These are phyloP conservation scores for Carassius auratus DNA, from an alignment of 2,113 vertebrate species.

Conservation along the genomic window DNA sequence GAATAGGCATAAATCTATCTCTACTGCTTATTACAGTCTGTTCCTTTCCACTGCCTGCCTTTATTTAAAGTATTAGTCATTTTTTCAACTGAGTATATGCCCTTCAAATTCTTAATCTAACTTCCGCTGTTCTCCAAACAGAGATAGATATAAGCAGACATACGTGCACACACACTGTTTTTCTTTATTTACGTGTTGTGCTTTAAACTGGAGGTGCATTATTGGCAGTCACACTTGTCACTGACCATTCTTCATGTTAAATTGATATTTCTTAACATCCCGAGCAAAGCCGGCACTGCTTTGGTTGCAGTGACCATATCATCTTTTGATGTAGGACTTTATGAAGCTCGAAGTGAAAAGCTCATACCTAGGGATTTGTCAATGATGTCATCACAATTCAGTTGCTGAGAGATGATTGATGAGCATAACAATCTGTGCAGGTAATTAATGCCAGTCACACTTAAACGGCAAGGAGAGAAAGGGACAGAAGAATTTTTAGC, in stretches of 20 bases:
- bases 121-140: conserved; percentile 10
- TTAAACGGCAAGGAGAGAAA: conserved; percentile 70
- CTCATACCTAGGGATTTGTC: conserved; percentile 62
- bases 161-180: conserved; percentile 5
- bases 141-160: conserved; percentile 20
- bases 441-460: conserved; percentile 78
- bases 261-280: conserved; percentile 21
- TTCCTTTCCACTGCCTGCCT: conserved; percentile 49
- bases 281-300: conserved; percentile 17
- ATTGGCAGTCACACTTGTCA: conserved; percentile 47
- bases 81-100: conserved; percentile 35
- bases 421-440: conserved; percentile 79
- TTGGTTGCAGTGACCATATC: conserved; percentile 22
- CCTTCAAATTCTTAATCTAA: conserved; percentile 45
- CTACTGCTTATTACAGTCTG: conserved; percentile 50
- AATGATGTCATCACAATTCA: conserved; percentile 78
- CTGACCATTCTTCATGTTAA: conserved; percentile 33
- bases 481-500: conserved; percentile 75
- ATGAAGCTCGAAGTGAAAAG: conserved; percentile 18
- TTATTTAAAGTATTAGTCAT: conserved; percentile 53
- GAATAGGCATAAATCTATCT: conserved; percentile 63
- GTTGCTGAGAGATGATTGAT: conserved; percentile 76
- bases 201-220: conserved; percentile 21
- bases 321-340: conserved; percentile 31
- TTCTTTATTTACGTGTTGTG: conserved; percentile 28